phyloP scores from a whole-genome alignment of 2,888 invertebrate genomes.

The Dolomedes plantarius region DNA sequence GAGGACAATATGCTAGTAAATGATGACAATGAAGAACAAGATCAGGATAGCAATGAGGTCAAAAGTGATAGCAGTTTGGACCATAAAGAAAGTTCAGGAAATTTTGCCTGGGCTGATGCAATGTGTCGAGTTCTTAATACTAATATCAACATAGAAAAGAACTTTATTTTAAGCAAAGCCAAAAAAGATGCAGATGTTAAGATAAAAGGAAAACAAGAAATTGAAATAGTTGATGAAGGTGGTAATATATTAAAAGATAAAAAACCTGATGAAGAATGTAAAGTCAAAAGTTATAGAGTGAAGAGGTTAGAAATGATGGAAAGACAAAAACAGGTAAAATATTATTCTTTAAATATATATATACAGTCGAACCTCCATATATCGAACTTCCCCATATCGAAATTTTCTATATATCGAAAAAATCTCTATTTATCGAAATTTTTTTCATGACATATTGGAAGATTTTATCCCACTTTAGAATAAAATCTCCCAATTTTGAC shows the following conservation, averaged over 20 bases:
- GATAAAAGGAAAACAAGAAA: constrained; percentile 81
- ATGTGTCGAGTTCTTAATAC: constrained; percentile 86
- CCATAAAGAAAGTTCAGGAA: constrained; percentile 76
- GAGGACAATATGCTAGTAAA: background rate
- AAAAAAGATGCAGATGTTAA: constrained; percentile 80
- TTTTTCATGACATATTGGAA: no score
- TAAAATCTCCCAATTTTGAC: no score
- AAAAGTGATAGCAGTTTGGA: constrained; percentile 36
- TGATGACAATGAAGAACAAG: background rate
- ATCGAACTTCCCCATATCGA: no score
- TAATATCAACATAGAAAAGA: constrained; percentile 86
- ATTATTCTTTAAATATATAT: no score
- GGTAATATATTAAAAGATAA: constrained; percentile 73
- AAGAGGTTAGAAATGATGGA: constrained; percentile 60
- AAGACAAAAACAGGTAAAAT: constrained; percentile 37
- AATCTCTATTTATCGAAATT: constrained; percentile 6
- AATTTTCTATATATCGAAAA: no score
- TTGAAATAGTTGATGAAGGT: constrained; percentile 79
- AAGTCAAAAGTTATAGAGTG: constrained; percentile 65
- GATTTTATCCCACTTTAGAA: no score
- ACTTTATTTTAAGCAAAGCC: constrained; percentile 86
- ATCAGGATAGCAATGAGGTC: background rate
- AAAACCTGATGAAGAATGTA: constrained; percentile 61
- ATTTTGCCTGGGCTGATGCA: constrained; percentile 87
- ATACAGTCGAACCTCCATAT: no score